These are phyloP conservation scores for Ferdinandea cuprea DNA, from an alignment of 2,888 invertebrate genomes.

Conservation along the genomic window DNA sequence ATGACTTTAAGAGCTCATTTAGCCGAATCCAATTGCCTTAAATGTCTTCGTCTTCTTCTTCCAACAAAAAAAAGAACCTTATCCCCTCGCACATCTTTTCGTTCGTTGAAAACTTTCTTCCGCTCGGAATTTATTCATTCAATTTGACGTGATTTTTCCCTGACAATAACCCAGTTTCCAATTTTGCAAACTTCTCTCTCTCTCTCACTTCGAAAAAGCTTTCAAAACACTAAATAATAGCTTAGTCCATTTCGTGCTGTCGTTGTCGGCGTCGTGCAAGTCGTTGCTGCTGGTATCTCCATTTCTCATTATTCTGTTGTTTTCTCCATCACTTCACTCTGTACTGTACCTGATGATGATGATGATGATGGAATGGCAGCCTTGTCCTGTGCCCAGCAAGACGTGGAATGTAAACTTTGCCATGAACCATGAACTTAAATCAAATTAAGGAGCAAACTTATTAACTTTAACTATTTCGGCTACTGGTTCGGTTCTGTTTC, in stretches of 20 bases:
- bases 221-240: conserved; percentile 47
- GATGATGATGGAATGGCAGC: background rate
- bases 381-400: conserved; percentile 3
- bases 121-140: conserved; percentile 9
- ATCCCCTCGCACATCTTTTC: background rate
- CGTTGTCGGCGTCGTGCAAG: background rate
- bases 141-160: conserved; percentile 22
- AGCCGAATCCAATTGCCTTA: conserved; percentile 10
- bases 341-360: conserved; percentile 14
- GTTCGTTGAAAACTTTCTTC: conserved; percentile 22
- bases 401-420: conserved; percentile 31
- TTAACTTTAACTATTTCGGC: conserved; percentile 56
- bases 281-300: background rate
- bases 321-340: too few species aligned
- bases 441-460: conserved; percentile 69
- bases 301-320: background rate
- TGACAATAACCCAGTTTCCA: conserved; percentile 31
- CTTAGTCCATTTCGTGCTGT: conserved; percentile 38
- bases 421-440: conserved; percentile 59
- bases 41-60: background rate
- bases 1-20: conserved; percentile 20
- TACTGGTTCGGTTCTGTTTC: too few species aligned
- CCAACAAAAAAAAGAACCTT: too few species aligned
- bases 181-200: background rate
- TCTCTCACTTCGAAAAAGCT: too few species aligned